Evolutionary conservation across 2,888 invertebrate genomes (phyloP).

Genomic region (Galerucella nymphaeae): DNA sequence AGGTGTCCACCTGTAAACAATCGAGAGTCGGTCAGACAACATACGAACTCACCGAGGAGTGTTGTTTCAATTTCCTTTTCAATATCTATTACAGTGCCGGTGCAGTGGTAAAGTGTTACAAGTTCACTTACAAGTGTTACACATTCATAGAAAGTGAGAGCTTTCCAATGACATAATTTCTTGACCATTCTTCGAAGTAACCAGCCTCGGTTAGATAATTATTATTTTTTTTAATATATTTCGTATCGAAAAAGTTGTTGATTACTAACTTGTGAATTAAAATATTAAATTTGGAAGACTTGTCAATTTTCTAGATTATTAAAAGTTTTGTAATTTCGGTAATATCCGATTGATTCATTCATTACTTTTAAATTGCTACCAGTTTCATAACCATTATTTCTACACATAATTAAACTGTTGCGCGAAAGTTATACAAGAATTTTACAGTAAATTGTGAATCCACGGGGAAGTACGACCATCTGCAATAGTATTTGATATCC

Average conservation of each 20-base stretch:
- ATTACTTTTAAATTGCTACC: too few relatives aligned
- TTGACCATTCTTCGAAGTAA: conserved; percentile 32
- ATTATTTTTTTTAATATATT: conserved; percentile 33
- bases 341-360: background rate
- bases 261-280: too few relatives aligned
- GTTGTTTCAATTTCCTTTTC: background rate
- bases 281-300: too few relatives aligned
- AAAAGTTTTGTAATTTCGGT: conserved; percentile 1
- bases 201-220: conserved; percentile 34
- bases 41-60: background rate
- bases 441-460: too few relatives aligned
- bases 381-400: too few relatives aligned
- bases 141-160: conserved; percentile 47
- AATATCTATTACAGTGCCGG: conserved; percentile 26
- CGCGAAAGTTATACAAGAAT: too few relatives aligned
- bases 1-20: background rate
- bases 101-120: conserved; percentile 41
- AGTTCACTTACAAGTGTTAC: conserved; percentile 43
- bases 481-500: too few relatives aligned
- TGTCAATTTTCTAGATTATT: too few relatives aligned
- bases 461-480: too few relatives aligned
- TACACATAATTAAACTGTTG: too few relatives aligned
- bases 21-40: background rate
- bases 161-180: conserved; percentile 51
- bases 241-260: background rate